These are phyloP conservation scores for Drosophila fungiperda DNA, from an alignment of 2,888 invertebrate species.

Conservation along the genomic window DNA sequence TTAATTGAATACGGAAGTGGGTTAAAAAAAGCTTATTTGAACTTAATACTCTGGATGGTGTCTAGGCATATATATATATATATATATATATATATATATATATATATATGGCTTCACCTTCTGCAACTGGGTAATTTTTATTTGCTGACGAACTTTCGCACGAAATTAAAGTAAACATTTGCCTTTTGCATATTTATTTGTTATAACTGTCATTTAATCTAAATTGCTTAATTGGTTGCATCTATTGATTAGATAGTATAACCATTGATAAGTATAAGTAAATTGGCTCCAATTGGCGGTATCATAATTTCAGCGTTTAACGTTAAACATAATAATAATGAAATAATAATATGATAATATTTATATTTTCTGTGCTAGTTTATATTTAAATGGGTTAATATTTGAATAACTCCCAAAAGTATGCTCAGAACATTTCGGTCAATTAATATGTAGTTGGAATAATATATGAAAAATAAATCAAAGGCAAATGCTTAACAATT, in stretches of 20 bases:
- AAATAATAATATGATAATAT: background rate
- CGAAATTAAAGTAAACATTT: conserved; percentile 56
- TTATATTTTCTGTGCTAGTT: background rate
- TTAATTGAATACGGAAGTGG: conserved; percentile 41
- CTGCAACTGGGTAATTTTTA: background rate
- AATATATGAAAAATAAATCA: background rate
- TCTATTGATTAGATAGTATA: conserved; percentile 42
- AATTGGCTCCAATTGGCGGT: conserved; percentile 1
- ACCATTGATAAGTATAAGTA: conserved; percentile 22
- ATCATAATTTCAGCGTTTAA: conserved; percentile 3
- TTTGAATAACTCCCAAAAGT: background rate
- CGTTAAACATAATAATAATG: background rate
- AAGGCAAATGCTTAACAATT: background rate
- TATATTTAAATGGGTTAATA: background rate
- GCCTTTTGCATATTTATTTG: conserved; percentile 38
- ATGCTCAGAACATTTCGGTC: background rate
- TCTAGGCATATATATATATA: too few species aligned
- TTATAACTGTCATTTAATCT: conserved; percentile 46
- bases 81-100: too few species aligned
- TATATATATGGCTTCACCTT: background rate
- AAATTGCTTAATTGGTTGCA: conserved; percentile 45
- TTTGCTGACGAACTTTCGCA: conserved; percentile 35
- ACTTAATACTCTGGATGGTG: background rate
- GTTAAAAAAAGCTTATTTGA: conserved; percentile 16
- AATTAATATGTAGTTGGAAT: background rate